Evolutionary conservation across 2,888 invertebrate genomes (phyloP), one percentile per base, ranked within the genome.

Genomic region (Abrostola tripartita): DNA sequence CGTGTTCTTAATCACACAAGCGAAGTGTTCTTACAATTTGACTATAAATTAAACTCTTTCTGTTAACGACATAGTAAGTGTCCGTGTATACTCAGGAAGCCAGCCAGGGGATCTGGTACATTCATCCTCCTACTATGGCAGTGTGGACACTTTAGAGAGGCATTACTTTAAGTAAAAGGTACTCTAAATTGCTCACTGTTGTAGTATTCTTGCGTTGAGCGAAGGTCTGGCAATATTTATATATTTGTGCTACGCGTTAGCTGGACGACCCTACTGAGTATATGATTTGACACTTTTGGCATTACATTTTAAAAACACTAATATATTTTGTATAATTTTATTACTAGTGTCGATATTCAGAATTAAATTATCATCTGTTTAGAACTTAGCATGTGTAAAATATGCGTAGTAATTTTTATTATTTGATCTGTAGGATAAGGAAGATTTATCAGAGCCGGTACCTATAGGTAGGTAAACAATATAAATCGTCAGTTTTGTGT

Each of bases 71-170:
- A 0, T 24, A 5, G 0, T 0, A 8, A 73, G 83, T 81, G 88
- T 87, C 87, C 83, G 81, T 83, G 73, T 88, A 79, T 88, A 84
- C 85, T 81, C 80, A 85, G 85, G 64, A 47, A 81, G 61, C 79
- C 84, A 84, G 81, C 24, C 5, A 37, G 65, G 83, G 75, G 81
- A 79, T 14, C 79, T 86, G 81, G 65, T 71, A 52, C 64, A 58
- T 38, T 10, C 5, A 38, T 79, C 54, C 70, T 79, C 82, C 74
- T 64, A 61, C 64, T 68, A 62, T 55, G 52, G 60, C 24, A n/a
- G 10, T 52, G 12, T 24, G 24, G 58, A 38, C 12, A 12, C 52
- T 50, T 52, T 57, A 54, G 70, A 55, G 54, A 74, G 54, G 58
- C 71, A 75, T 78, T 74, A 70, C 70, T 62, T 69, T 50, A n/a